Evolutionary conservation across 2,888 invertebrate genomes (phyloP), one percentile per base, ranked within the genome.

Genomic region (Chrysopilus asiliformis): DNA sequence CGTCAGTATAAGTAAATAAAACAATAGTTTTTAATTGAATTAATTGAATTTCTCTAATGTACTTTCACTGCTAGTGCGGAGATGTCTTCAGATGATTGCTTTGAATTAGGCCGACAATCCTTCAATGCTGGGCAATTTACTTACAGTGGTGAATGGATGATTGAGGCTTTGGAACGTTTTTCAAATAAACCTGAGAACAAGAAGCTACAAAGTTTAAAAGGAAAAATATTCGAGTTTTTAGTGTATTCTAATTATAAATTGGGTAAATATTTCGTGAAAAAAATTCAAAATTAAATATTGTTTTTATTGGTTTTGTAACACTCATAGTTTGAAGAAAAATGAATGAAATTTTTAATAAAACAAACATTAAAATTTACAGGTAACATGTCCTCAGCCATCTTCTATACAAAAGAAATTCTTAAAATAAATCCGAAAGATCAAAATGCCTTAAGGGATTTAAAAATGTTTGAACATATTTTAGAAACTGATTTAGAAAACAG

Each of bases 121-220:
- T 98, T 97, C 68, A 86, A 87, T 53, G 80, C 82, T 49, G 82
- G 81, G 18, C 95, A 98, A 64, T 89, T 77, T 59, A 85, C 83
- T 52, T 94, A 97, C 58, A 87, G 93, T 0, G 74, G 86, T 2
- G 67, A 85, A 31, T 98, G 97, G 98, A 95, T 97, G 94, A 74
- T 76, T 46, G 90, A 93, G 62, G 86, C 97, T 1, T 71, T 90
- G 53, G 66, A 72, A 27, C 76, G 85, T n/a, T n/a, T n/a, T n/a
- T n/a, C n/a, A n/a, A n/a, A n/a, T n/a, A n/a, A n/a, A n/a, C n/a
- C n/a, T n/a, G n/a, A n/a, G n/a, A n/a, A n/a, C n/a, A n/a, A n/a
- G n/a, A n/a, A n/a, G 18, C 8, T 10, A 40, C n/a, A 3, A n/a
- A 17, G n/a, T n/a, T n/a, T n/a, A n/a, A n/a, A n/a, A n/a, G n/a